Evolutionary conservation across 2,888 invertebrate genomes (phyloP).

Genomic region (Siphonodentalium dalli): DNA sequence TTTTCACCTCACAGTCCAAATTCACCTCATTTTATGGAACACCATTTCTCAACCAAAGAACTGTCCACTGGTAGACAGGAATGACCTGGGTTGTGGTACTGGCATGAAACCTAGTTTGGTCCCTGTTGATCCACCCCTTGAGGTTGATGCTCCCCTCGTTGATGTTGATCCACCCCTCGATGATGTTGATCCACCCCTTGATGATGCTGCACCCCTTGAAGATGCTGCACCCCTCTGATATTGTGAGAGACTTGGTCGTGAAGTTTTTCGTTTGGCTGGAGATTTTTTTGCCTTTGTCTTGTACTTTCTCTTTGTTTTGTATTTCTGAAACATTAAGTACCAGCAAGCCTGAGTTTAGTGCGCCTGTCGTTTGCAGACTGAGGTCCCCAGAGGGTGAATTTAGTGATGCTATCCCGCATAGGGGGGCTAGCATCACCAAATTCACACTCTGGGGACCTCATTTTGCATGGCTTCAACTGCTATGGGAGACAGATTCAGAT

Average conservation of each 20-base stretch:
- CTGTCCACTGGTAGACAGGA: slow-evolving; percentile 31
- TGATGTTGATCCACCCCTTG: slow-evolving; percentile 1
- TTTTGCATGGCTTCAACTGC: no score
- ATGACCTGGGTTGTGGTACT: slow-evolving; percentile 44
- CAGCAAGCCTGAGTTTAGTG: no score
- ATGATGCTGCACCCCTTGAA: background rate
- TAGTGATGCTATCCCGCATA: no score
- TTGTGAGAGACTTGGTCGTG: background rate
- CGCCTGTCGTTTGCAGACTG: no score
- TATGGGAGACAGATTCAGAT: no score
- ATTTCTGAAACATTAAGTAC: background rate
- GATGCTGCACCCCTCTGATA: slow-evolving; percentile 3
- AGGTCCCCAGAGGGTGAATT: no score
- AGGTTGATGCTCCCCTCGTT: background rate
- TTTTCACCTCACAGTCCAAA: no score
- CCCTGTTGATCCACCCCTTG: slow-evolving; percentile 7
- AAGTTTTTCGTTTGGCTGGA: background rate
- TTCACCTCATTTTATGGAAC: no score
- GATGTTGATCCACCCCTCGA: slow-evolving; percentile 8
- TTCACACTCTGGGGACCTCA: no score
- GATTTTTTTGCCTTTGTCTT: slow-evolving; percentile 5
- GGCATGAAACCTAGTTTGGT: slow-evolving; percentile 46
- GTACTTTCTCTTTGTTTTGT: no score
- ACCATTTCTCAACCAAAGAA: slow-evolving; percentile 23
- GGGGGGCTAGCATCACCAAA: no score